Conservation (phyloP, 2,888 invertebrate species). For the Andricus quercusramuli region DNA sequence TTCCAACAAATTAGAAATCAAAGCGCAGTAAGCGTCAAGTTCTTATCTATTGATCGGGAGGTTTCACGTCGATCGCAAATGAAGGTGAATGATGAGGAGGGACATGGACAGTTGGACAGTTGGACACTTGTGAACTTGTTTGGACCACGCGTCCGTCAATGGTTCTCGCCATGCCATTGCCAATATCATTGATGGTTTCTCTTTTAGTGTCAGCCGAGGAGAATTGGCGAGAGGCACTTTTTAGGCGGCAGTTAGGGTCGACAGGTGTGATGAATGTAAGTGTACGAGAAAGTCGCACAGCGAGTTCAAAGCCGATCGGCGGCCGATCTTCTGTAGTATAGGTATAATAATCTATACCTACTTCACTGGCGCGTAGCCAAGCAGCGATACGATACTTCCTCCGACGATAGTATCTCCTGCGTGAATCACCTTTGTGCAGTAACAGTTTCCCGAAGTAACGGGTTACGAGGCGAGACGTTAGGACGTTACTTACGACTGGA, state of each 20-base stretch:
- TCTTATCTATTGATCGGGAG: constrained; percentile 9
- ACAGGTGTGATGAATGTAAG: constrained; percentile 57
- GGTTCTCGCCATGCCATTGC: constrained; percentile 48
- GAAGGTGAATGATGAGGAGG: not conserved
- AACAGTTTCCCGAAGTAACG: constrained; percentile 47
- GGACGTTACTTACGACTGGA: constrained; percentile 45
- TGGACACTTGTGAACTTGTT: constrained; percentile 11
- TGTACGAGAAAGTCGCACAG: constrained; percentile 52
- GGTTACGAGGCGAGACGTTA: constrained; percentile 45
- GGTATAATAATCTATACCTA: not conserved
- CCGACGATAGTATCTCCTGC: constrained; percentile 5
- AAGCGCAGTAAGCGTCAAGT: constrained; percentile 8
- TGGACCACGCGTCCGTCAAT: constrained; percentile 9
- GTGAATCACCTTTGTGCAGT: constrained; percentile 26
- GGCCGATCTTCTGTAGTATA: not conserved
- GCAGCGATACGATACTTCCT: constrained; percentile 39
- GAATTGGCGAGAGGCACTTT: constrained; percentile 50
- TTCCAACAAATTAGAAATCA: constrained; percentile 12
- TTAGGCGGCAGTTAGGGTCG: constrained; percentile 53
- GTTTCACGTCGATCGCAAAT: constrained; percentile 6
- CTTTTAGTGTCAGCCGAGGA: constrained; percentile 50
- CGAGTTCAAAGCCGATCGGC: constrained; percentile 7
- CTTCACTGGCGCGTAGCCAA: constrained; percentile 1
- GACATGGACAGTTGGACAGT: not conserved
- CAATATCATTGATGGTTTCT: constrained; percentile 55